A percentile compares a stretch with the other conserved stretches of the same genome.
phyloP scores from a whole-genome alignment of 2,888 invertebrate species.

The Nomada lathburiana region DNA sequence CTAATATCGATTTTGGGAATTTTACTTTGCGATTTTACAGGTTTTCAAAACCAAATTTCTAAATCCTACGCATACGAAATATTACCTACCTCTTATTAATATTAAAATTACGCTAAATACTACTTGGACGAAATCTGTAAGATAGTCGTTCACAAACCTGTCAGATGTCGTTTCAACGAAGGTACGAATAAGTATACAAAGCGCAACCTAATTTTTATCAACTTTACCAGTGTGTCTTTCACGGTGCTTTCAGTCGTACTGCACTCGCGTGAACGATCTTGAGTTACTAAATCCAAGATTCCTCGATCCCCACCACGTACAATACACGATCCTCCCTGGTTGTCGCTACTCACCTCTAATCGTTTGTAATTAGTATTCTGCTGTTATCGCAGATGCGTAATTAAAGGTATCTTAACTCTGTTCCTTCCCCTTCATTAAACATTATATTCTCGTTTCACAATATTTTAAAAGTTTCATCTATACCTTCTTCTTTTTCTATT shows the following conservation, averaged over 20 bases:
- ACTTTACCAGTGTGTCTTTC: background rate
- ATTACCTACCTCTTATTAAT: background rate
- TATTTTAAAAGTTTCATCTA: background rate
- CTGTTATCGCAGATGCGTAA: constrained; percentile 15
- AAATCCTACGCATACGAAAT: background rate
- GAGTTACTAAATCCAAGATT: constrained; percentile 53
- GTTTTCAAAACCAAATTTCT: too few species aligned
- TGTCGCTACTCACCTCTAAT: constrained; percentile 57
- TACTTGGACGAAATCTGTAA: background rate
- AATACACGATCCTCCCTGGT: background rate
- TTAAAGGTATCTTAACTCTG: background rate
- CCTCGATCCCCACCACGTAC: constrained; percentile 48
- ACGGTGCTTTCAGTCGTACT: constrained; percentile 49
- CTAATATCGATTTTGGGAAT: background rate
- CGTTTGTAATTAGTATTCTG: constrained; percentile 53
- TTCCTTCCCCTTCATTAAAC: background rate
- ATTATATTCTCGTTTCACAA: background rate
- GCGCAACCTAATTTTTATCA: background rate
- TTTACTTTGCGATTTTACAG: too few species aligned
- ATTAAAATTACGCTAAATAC: background rate
- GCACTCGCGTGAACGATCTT: constrained; percentile 44
- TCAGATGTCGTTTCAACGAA: background rate
- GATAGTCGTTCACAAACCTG: constrained; percentile 29
- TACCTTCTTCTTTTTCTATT: background rate
- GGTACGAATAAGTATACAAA: background rate